These are phyloP conservation scores for Nycticryphes semicollaris DNA, from an alignment of 2,113 vertebrate species.

Conservation along the genomic window DNA sequence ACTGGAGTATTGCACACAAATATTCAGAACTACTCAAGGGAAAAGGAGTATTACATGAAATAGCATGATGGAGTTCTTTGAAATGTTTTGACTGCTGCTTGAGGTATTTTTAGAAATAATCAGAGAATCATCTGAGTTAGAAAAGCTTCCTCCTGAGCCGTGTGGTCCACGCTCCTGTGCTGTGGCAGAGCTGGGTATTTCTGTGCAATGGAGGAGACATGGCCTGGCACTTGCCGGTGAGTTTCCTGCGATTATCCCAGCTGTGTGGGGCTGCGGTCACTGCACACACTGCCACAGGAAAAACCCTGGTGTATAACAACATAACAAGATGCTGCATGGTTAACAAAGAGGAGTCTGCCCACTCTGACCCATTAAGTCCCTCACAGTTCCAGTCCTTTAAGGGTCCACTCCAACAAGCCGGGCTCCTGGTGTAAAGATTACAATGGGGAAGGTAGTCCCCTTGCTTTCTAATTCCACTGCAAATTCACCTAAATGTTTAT, in stretches of 20 bases:
- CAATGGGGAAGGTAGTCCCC: not conserved
- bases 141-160: not conserved
- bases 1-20: not conserved
- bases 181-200: not conserved
- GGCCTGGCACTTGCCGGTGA: not conserved
- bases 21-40: not conserved
- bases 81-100: constrained; percentile 15
- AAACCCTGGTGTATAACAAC: not conserved
- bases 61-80: not conserved
- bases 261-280: not conserved
- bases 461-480: not conserved
- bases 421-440: not conserved
- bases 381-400: not conserved
- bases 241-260: not conserved
- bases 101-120: constrained; percentile 22
- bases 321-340: not conserved
- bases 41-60: not conserved
- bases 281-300: not conserved
- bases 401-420: not conserved
- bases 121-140: not conserved
- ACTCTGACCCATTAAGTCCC: not conserved
- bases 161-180: not conserved
- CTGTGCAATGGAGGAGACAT: not conserved
- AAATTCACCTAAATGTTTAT: not conserved
- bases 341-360: not conserved